Percentiles rank a stretch among this genome's conserved stretches.
Evolutionary conservation across 2,113 vertebrate species (phyloP).

Genomic region (Rhinopomastus cyanomelas): DNA sequence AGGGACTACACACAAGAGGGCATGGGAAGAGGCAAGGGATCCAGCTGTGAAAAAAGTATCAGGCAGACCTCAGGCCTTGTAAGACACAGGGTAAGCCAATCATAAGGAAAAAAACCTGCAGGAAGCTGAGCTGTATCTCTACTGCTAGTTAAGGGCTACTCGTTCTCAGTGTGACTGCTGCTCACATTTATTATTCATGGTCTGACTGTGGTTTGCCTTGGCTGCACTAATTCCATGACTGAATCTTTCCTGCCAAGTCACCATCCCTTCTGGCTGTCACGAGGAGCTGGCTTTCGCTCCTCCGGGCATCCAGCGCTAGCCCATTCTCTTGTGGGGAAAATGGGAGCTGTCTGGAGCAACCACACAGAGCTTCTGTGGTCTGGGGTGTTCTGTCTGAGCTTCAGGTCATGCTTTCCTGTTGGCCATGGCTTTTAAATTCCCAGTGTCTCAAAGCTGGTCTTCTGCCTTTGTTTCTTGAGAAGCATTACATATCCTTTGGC

Average conservation of each 20-base stretch:
- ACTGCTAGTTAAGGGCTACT: neutral
- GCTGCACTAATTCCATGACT: neutral
- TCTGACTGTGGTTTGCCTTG: neutral
- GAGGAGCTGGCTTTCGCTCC: neutral
- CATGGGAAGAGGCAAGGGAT: neutral
- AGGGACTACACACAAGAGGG: neutral
- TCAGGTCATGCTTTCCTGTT: neutral
- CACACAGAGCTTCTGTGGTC: neutral
- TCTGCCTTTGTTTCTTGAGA: neutral
- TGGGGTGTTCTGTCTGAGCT: neutral
- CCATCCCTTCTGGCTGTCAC: neutral
- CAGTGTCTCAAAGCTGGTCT: neutral
- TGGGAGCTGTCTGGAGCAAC: neutral
- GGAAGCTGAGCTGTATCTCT: neutral
- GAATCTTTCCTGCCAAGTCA: neutral
- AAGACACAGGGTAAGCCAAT: neutral
- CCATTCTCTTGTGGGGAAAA: neutral
- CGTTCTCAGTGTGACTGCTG: neutral
- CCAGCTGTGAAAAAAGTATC: conserved; percentile 10
- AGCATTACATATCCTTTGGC: neutral
- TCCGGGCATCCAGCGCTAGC: neutral
- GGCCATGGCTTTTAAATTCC: neutral
- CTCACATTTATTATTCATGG: neutral
- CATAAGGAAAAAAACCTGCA: neutral
- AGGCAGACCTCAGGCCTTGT: neutral